phyloP scores from a whole-genome alignment of 2,888 invertebrate genomes.

The Dryobota labecula region DNA sequence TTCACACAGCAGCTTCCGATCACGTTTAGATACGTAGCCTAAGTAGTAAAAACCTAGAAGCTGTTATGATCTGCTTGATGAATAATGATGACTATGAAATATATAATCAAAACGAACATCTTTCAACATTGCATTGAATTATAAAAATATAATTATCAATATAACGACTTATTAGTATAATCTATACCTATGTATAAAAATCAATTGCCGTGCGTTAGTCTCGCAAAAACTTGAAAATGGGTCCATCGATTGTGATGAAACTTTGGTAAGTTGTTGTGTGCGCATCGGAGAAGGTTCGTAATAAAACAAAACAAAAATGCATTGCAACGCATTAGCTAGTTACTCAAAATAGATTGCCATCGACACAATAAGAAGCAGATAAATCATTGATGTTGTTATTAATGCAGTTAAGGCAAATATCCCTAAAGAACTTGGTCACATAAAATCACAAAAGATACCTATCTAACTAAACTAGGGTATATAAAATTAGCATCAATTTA shows the following conservation, averaged over 20 bases:
- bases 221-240: too few species aligned
- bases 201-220: too few species aligned
- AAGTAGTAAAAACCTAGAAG: not conserved
- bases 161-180: not conserved
- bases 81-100: not conserved
- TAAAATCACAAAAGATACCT: constrained; percentile 17
- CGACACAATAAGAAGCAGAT: not conserved
- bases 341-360: not conserved
- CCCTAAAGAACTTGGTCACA: not conserved
- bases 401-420: too few species aligned
- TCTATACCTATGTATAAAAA: too few species aligned
- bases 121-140: not conserved
- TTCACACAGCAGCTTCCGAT: not conserved
- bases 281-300: too few species aligned
- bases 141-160: not conserved
- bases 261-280: too few species aligned
- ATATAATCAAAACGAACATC: not conserved
- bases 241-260: too few species aligned
- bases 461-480: constrained; percentile 27
- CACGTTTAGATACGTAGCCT: not conserved
- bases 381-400: not conserved
- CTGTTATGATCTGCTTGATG: not conserved
- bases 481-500: constrained; percentile 63
- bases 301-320: too few species aligned
- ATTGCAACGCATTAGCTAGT: too few species aligned